Evolutionary conservation across 2,888 invertebrate species (phyloP).

Genomic region (Campoplex nolae): DNA sequence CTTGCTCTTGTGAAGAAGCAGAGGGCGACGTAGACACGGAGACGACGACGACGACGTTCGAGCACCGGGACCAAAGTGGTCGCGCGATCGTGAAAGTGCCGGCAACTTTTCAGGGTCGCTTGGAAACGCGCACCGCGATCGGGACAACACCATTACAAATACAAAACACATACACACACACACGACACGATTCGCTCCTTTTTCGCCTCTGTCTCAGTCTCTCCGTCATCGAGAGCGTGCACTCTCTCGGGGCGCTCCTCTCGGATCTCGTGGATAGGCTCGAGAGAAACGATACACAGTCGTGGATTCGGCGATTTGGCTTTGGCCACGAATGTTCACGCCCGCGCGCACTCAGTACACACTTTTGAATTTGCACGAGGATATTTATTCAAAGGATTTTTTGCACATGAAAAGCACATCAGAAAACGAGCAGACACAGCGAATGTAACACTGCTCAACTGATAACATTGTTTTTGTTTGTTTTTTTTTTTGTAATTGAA

Average conservation of each 20-base stretch:
- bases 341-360: slow-evolving; percentile 20
- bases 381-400: not conserved
- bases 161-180: slow-evolving; percentile 11
- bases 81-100: slow-evolving; percentile 83
- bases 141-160: slow-evolving; percentile 48
- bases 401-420: not conserved
- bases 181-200: slow-evolving; percentile 37
- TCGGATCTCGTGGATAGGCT: slow-evolving; percentile 71
- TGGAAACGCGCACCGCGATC: slow-evolving; percentile 66
- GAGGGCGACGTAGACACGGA: slow-evolving; percentile 60
- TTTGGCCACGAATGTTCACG: slow-evolving; percentile 67
- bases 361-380: not conserved
- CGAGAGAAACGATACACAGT: slow-evolving; percentile 71
- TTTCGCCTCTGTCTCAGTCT: slow-evolving; percentile 75
- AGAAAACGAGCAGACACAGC: not conserved
- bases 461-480: not conserved
- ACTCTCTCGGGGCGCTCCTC: slow-evolving; percentile 63
- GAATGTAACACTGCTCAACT: not conserved
- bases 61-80: slow-evolving; percentile 76
- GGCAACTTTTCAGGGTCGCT: slow-evolving; percentile 81
- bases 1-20: slow-evolving; percentile 57
- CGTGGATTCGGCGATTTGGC: slow-evolving; percentile 71
- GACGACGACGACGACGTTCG: slow-evolving; percentile 71
- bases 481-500: not conserved
- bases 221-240: slow-evolving; percentile 40